phyloP scores from a whole-genome alignment of 2,113 vertebrate genomes.

The Grus americana region DNA sequence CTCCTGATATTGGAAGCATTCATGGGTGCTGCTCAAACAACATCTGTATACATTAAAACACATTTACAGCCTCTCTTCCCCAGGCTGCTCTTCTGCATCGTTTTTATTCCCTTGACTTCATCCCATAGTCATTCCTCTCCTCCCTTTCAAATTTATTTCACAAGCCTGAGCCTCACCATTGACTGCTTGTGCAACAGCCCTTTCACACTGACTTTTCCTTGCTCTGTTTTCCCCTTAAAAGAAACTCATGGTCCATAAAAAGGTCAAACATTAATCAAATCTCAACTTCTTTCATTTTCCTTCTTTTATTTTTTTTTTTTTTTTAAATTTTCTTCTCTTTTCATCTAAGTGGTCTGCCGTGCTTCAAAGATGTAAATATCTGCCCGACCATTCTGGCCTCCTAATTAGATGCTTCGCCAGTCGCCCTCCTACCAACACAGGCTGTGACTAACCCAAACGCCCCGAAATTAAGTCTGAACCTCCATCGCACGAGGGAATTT shows the following conservation, averaged over 20 bases:
- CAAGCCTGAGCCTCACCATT: neutral
- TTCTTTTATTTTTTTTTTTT: neutral
- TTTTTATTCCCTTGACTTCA: neutral
- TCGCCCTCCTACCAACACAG: fast-evolving
- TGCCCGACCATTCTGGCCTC: neutral
- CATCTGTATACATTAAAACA: neutral
- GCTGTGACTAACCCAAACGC: neutral
- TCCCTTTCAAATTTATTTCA: neutral
- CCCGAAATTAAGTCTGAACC: neutral
- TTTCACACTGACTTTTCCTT: neutral
- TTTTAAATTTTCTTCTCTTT: neutral
- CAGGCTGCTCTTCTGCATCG: neutral
- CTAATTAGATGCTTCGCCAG: neutral
- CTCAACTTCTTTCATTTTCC: neutral
- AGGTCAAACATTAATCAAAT: neutral
- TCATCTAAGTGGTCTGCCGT: fast-evolving
- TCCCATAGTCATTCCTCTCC: neutral
- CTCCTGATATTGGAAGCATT: neutral
- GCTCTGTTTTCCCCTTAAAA: neutral
- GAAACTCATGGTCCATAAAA: fast-evolving
- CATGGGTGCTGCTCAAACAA: neutral
- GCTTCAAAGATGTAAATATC: fast-evolving
- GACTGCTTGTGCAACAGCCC: neutral
- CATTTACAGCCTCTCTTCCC: neutral
- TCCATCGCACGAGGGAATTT: neutral